A percentile compares a stretch with the other conserved stretches of the same genome.
phyloP scores from a whole-genome alignment of 2,888 invertebrate genomes.

The Oscheius sp. region DNA sequence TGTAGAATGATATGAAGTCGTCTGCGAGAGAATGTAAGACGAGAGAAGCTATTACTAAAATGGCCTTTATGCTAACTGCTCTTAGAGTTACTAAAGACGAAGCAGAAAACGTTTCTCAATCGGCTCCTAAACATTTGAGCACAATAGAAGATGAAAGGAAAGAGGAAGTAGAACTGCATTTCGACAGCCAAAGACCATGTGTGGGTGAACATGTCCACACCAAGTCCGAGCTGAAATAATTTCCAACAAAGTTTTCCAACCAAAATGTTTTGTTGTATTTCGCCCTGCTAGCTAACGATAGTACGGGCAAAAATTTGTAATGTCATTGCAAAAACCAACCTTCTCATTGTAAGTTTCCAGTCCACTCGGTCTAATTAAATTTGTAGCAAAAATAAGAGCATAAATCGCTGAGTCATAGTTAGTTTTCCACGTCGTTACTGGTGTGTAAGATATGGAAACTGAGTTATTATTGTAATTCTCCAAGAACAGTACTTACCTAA shows the following conservation, averaged over 20 bases:
- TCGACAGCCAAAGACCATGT: constrained; percentile 24
- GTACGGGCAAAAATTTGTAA: no score
- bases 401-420: constrained; percentile 3
- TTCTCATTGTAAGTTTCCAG: constrained; percentile 15
- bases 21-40: neutral
- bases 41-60: neutral
- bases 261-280: neutral
- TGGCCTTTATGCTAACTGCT: no score
- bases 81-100: neutral
- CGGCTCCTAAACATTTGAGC: no score
- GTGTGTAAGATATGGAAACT: neutral
- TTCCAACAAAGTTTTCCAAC: no score
- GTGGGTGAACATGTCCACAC: constrained; percentile 20
- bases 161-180: constrained; percentile 27
- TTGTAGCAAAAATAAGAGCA: constrained; percentile 9
- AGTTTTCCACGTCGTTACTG: neutral
- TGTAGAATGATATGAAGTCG: neutral
- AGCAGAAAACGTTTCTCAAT: no score
- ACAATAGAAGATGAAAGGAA: constrained; percentile 6
- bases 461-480: neutral
- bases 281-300: neutral
- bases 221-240: constrained; percentile 15
- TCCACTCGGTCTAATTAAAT: neutral
- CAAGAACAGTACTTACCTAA: neutral
- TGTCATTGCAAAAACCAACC: neutral